Percentiles rank a stretch among this genome's conserved stretches.
Conservation (phyloP, 2,113 vertebrate species). For the Chaetodon trifascialis region DNA sequence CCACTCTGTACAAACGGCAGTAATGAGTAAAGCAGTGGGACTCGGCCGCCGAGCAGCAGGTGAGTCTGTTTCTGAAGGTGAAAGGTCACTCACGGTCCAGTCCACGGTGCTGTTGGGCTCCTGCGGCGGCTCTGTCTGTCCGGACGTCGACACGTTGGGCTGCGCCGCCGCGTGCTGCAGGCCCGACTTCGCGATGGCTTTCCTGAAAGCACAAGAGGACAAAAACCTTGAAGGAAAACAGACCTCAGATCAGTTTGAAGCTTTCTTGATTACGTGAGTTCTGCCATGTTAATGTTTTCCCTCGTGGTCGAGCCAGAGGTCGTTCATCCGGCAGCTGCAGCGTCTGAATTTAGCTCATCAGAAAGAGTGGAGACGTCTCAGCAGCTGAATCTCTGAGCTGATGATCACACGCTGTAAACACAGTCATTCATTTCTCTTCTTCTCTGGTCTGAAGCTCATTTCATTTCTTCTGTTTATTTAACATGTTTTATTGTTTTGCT, state of each 20-base stretch:
- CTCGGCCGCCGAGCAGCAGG: no score
- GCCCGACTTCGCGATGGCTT: slow-evolving; percentile 93
- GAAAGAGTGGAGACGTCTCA: no score
- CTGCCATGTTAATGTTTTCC: not conserved
- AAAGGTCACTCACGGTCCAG: slow-evolving; percentile 91
- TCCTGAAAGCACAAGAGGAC: slow-evolving; percentile 85
- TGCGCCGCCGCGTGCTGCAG: slow-evolving; percentile 86
- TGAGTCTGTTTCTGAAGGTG: not conserved
- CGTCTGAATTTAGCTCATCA: no score
- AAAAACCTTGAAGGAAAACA: not conserved
- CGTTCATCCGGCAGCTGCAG: not conserved
- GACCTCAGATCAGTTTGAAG: not conserved
- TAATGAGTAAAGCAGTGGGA: no score
- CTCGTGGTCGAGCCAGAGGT: not conserved
- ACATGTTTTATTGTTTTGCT: no score
- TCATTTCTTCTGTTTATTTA: no score
- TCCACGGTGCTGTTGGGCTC: slow-evolving; percentile 90
- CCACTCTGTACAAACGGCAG: no score
- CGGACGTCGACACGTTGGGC: slow-evolving; percentile 68
- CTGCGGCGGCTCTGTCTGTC: slow-evolving; percentile 76
- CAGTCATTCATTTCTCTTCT: no score
- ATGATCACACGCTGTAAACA: no score
- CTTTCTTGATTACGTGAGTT: no score
- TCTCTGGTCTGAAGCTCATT: no score
- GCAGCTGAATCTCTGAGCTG: no score